Evolutionary conservation across 1,140 invertebrate genomes (phyloP), one percentile per base, ranked within the genome.

Genomic region (Lepidurus packardi): DNA sequence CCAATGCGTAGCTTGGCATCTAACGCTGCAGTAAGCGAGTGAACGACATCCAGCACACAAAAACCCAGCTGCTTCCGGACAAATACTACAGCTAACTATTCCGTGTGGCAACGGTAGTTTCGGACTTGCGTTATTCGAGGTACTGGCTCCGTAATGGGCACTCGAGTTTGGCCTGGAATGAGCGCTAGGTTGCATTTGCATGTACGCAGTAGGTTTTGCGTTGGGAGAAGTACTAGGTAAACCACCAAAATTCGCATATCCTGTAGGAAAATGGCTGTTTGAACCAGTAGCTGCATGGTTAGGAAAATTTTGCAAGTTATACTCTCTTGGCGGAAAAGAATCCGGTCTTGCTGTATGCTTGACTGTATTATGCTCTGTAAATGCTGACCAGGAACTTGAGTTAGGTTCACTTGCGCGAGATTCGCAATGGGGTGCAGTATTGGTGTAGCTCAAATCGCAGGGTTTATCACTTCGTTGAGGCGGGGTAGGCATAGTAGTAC

Each of bases 21-120:
- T 34, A 10, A 77, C 73, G 45, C 78, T 78, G 73, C 78, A 78
- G 74, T 78, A 78, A 9, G 78, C 73, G 41, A 47, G 74, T 47
- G 44, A 43, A 21, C 75, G 73, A 74, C 78, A 78, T 25, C 73
- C 78, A 42, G 78, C 78, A 25, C 78, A 78, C 41, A 73, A 45
- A 43, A 78, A 78, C 43, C 73, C 78, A 43, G 78, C 78, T 45
- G 44, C 75, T 34, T 73, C 43, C 2, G 73, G 44, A 43, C 78
- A 78, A 16, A 78, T 47, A n/a, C 45, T 25, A 65, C 76, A 77
- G 9, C 76, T 77, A 65, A 65, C 53, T 21, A 1, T 13, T 9
- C 53, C 53, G 7, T 65, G 53, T 65, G 13, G 9, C 5, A 65
- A 21, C 0, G 16, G 16, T 13, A n/a, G 21, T 1, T 65, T 65